Base-by-base conservation (phyloP, 2,888 invertebrate species). In the Eurois occulta region DNA sequence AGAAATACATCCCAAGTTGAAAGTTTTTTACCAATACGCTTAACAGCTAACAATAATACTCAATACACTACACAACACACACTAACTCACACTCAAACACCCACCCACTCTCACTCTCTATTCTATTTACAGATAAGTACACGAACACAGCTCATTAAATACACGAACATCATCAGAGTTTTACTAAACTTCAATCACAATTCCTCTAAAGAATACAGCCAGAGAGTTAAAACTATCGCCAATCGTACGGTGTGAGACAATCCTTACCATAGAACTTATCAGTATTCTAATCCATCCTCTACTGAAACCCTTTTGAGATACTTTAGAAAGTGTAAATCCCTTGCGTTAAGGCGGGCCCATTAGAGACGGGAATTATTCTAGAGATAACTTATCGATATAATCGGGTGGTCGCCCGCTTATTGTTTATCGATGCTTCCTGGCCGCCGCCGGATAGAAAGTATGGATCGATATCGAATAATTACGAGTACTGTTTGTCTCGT, bases 321-420 rank as follows among this genome's bases (percentile, higher is more conserved):
- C 89, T 94, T 95, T 96, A 95, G 96, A 96, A 96, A 96, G 96
- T 95, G 95, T 95, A 95, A 95, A 96, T 95, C 95, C 94, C 93
- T 94, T 91, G 92, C 92, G 91, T 90, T 91, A 91, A 91, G 92
- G 93, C 94, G 93, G 93, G 94, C 93, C 95, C 96, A 96, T 96
- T 96, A 96, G 95, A 93, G 93, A 88, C 89, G 91, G 93, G 95
- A 95, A 94, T 93, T 93, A 95, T 95, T 94, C 92, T 88, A 94
- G 70, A 76, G 88, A 88, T 95, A 96, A 94, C 95, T 94, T 95
- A 96, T 96, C 96, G 93, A 94, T 93, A 92, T 92, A 95, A 96
- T 96, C 96, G 93, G 92, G 90, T 92, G 92, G 91, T 86, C 93
- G 93, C 91, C 89, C 91, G 93, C 94, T 95, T 96, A 96, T 96